These are phyloP conservation scores for Odontamblyopus rebecca DNA, from an alignment of 2,797 vertebrate genomes.

Conservation along the genomic window DNA sequence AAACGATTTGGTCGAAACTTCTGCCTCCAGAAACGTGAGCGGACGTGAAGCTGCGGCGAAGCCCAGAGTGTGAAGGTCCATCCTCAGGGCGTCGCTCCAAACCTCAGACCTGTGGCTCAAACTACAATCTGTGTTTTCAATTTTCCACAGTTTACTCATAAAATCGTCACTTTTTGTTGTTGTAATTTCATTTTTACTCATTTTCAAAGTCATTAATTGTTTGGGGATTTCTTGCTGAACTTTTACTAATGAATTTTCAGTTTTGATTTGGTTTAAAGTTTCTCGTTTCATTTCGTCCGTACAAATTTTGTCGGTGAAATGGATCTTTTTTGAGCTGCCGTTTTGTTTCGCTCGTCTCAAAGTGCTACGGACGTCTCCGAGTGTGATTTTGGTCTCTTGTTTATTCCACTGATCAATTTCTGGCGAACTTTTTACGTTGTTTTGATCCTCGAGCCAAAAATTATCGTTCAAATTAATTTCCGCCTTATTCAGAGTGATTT, in stretches of 20 bases:
- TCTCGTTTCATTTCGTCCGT: conserved; percentile 1
- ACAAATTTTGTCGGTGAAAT: not conserved
- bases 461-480: not conserved
- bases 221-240: not conserved
- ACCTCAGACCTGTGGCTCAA: not conserved
- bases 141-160: not conserved
- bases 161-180: not conserved
- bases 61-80: conserved; percentile 8
- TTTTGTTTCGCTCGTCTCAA: conserved; percentile 30
- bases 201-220: too few species aligned
- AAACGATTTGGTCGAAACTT: not conserved
- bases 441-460: conserved; percentile 10
- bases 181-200: not conserved
- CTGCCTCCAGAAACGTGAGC: not conserved
- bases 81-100: conserved; percentile 6
- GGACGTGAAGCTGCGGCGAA: conserved; percentile 2
- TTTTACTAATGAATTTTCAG: not conserved
- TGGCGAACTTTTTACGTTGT: conserved; percentile 7
- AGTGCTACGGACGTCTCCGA: conserved; percentile 50
- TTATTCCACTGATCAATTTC: conserved; percentile 14
- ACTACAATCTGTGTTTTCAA: conserved; percentile 7
- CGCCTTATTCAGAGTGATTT: not conserved
- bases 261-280: not conserved
- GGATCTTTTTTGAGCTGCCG: not conserved
- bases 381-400: conserved; percentile 34